Evolutionary conservation across 1,140 invertebrate species (phyloP).

Genomic region (Papilio machaon): DNA sequence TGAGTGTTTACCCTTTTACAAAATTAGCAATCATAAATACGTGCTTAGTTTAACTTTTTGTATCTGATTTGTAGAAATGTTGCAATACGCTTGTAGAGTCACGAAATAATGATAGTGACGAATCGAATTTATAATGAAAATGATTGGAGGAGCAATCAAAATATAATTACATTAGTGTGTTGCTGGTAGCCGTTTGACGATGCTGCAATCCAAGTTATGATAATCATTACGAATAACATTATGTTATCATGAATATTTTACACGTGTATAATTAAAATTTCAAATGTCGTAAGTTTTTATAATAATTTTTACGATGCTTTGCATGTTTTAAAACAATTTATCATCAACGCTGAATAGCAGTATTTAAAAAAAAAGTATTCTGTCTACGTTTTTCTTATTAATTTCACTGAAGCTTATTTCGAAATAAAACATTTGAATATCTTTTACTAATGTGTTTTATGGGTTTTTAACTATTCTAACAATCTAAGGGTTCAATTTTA

Average conservation of each 20-base stretch:
- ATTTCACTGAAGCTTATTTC: not conserved
- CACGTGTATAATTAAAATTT: not conserved
- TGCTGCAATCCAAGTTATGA: slow-evolving; percentile 17
- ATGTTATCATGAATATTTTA: slow-evolving; percentile 29
- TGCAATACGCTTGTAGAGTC: not conserved
- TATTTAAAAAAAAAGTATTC: slow-evolving; percentile 29
- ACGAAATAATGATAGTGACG: slow-evolving; percentile 29
- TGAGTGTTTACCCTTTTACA: not conserved
- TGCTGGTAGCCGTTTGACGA: not conserved
- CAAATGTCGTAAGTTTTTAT: slow-evolving; percentile 1
- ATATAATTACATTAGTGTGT: slow-evolving; percentile 23
- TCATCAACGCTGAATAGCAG: slow-evolving; percentile 28
- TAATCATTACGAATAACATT: slow-evolving; percentile 32
- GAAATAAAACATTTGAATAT: too few relatives aligned
- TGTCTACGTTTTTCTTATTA: not conserved
- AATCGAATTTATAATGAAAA: slow-evolving; percentile 20
- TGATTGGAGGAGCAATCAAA: slow-evolving; percentile 23
- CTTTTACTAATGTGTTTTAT: too few relatives aligned
- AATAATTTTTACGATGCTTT: not conserved
- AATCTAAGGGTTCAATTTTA: not conserved
- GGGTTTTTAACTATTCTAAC: not conserved
- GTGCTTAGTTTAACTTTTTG: not conserved
- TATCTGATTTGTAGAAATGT: slow-evolving; percentile 13
- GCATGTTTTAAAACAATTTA: not conserved
- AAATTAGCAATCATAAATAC: not conserved